Conservation (phyloP, 2,113 vertebrate species). For the Tragelaphus imberbis region DNA sequence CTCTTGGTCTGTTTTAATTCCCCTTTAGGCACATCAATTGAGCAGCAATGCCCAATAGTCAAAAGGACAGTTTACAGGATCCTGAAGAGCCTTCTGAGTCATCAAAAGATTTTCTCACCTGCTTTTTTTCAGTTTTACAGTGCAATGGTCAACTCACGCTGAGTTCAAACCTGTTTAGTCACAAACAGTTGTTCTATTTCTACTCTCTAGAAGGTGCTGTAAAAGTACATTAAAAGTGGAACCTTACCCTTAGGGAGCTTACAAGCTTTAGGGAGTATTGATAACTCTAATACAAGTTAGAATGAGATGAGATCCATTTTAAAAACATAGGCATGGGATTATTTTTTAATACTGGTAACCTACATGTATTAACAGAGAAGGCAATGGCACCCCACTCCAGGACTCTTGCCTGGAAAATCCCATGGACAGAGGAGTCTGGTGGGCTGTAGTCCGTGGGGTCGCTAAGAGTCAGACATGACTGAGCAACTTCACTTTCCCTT, state of each 20-base stretch:
- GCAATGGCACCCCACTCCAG: no score
- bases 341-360: not conserved
- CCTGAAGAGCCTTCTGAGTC: not conserved
- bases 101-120: not conserved
- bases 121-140: not conserved
- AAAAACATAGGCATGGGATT: not conserved
- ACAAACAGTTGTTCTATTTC: not conserved
- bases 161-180: not conserved
- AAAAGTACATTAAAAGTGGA: not conserved
- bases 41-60: not conserved
- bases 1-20: not conserved
- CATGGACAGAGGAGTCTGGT: no score
- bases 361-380: not conserved
- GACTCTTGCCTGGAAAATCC: no score
- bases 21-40: not conserved
- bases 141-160: not conserved
- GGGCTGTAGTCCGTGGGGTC: no score
- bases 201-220: not conserved
- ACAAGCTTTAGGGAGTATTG: not conserved
- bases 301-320: not conserved
- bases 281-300: not conserved
- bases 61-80: not conserved
- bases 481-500: no score
- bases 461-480: no score
- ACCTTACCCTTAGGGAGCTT: not conserved